phyloP scores from a whole-genome alignment of 2,888 invertebrate species.

The Carcina quercana region DNA sequence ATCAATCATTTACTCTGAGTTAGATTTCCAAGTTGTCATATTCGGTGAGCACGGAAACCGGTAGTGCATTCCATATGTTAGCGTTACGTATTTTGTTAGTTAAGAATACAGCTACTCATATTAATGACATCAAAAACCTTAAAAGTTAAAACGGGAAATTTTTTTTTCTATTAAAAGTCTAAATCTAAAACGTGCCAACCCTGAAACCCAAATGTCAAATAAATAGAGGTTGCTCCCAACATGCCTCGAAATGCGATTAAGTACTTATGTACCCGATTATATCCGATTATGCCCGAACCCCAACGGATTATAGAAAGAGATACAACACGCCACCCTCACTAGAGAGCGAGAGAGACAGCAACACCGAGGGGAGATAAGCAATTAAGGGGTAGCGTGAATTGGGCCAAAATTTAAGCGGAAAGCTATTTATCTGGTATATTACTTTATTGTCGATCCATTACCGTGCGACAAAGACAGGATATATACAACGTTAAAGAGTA shows the following conservation, averaged over 20 bases:
- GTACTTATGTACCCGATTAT: slow-evolving; percentile 70
- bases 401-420: slow-evolving; percentile 70
- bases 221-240: slow-evolving; percentile 59
- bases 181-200: too few relatives aligned
- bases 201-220: slow-evolving; percentile 41
- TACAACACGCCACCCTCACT: slow-evolving; percentile 6
- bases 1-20: too few relatives aligned
- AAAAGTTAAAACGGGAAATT: too few relatives aligned
- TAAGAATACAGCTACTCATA: too few relatives aligned
- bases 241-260: slow-evolving; percentile 67
- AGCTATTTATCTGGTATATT: slow-evolving; percentile 69
- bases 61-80: too few relatives aligned
- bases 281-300: slow-evolving; percentile 51
- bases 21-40: too few relatives aligned
- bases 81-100: too few relatives aligned
- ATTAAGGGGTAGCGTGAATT: slow-evolving; percentile 67
- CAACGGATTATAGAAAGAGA: slow-evolving; percentile 29
- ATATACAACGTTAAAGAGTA: too few relatives aligned
- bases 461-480: slow-evolving; percentile 41
- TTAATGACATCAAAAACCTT: too few relatives aligned
- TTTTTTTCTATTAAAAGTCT: too few relatives aligned
- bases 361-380: slow-evolving; percentile 55
- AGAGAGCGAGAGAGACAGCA: slow-evolving; percentile 32
- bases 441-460: slow-evolving; percentile 73
- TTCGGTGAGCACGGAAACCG: too few relatives aligned